These are phyloP conservation scores for Arion vulgaris DNA, from an alignment of 1,140 invertebrate genomes.

Conservation along the genomic window DNA sequence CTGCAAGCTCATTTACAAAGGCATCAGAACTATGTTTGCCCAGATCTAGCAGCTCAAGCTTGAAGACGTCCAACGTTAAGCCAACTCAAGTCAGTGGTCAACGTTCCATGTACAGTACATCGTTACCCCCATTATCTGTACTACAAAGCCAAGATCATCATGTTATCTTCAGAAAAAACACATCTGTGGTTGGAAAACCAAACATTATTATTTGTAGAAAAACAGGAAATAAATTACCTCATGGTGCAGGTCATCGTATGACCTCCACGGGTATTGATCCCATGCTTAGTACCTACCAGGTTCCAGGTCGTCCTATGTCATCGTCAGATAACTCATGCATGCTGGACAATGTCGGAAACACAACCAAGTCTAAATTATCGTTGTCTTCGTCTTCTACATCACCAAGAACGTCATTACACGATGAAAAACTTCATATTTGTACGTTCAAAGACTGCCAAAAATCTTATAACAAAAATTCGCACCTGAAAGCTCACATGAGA, in stretches of 20 bases:
- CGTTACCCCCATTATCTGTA: not conserved
- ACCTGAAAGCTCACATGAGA: conserved; percentile 92
- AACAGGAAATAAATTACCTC: conserved; percentile 12
- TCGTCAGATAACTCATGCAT: not conserved
- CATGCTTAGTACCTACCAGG: conserved; percentile 26
- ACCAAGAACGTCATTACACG: conserved; percentile 13
- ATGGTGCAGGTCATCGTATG: conserved; percentile 20
- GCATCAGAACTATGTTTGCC: not conserved
- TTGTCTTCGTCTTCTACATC: conserved; percentile 14
- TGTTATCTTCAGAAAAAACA: not conserved
- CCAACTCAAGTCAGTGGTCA: not conserved
- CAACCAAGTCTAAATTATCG: not conserved
- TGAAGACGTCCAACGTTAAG: not conserved
- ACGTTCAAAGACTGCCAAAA: conserved; percentile 78
- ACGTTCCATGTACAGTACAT: not conserved
- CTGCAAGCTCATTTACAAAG: not conserved
- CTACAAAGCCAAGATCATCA: not conserved
- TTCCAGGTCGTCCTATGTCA: not conserved
- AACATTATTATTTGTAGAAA: not conserved
- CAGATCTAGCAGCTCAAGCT: not conserved
- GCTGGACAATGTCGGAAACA: not conserved
- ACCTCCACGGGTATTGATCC: conserved; percentile 16
- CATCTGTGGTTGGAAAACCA: conserved; percentile 1
- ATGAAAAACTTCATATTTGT: conserved; percentile 78
- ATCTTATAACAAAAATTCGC: conserved; percentile 90